Evolutionary conservation across 35 echinoderm and acorn worm genomes (phyloP), one percentile per base, ranked within the genome.

Genomic region (Heliocidaris erythrogramma): DNA sequence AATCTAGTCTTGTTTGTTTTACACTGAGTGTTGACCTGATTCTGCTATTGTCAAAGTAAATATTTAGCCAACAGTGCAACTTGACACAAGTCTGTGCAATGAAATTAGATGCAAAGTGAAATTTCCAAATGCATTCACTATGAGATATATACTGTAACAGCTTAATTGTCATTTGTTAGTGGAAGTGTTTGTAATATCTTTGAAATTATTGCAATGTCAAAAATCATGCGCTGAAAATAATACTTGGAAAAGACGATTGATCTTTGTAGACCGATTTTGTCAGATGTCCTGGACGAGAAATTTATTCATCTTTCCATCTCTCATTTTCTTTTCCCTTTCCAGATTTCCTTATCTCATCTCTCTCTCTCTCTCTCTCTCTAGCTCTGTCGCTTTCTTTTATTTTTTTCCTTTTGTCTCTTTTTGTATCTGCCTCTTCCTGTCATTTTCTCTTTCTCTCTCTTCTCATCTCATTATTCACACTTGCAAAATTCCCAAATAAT

Each of bases 21-120:
- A 7, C 65, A 18, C 65, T 78, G 65, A n/a, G 65, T 78, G 65
- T 78, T 78, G 65, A 78, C 65, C 65, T 78, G 65, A 78, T 78
- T 78, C 65, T 78, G 21, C 65, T 78, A 78, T 78, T 78, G 65
- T 78, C 65, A 78, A 78, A 78, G 65, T 78, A 78, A 78, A 78
- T 78, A 78, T 78, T 78, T 78, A 78, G 27, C 27, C 65, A 78
- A 78, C 65, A 78, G 65, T 78, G 65, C 65, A 78, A 78, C 65
- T 78, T 78, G 65, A 78, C 17, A 78, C 65, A 78, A 21, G 65
- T 78, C 65, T 78, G 65, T 78, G 65, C 65, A 78, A 78, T 27
- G 65, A 78, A 78, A 18, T 78, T 5, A 78, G 65, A 18, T 78
- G 65, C 65, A 78, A 78, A 78, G 27, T 78, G 65, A 27, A 78